A percentile compares a stretch with the other conserved stretches of the same genome.
These are phyloP conservation scores for Delphinus delphis DNA, from an alignment of 2,113 vertebrate genomes.

Conservation along the genomic window DNA sequence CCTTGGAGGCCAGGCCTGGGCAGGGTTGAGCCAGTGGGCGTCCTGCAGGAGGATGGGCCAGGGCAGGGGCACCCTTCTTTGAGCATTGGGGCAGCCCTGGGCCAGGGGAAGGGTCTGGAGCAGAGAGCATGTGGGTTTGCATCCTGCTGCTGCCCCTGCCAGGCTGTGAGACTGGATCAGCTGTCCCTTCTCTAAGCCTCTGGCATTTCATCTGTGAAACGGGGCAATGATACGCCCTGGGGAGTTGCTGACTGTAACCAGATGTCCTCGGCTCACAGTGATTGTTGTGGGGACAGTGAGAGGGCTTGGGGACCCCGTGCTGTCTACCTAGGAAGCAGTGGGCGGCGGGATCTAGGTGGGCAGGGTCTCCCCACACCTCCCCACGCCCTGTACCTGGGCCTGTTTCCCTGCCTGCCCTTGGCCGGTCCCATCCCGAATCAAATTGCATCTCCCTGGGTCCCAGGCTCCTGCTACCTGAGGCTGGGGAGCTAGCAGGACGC, in stretches of 20 bases:
- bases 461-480: not conserved
- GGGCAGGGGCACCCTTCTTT: not conserved
- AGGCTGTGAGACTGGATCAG: no score
- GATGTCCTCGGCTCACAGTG: not conserved
- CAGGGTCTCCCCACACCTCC: accelerated
- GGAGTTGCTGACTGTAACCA: not conserved
- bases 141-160: not conserved
- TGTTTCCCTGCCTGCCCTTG: not conserved
- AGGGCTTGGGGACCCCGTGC: not conserved
- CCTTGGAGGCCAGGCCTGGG: slow-evolving; percentile 31
- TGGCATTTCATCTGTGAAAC: not conserved
- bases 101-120: not conserved
- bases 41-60: not conserved
- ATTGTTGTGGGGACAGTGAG: no score
- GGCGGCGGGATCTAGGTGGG: not conserved
- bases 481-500: not conserved
- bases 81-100: accelerated
- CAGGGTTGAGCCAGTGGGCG: accelerated
- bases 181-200: no score
- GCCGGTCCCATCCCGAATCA: not conserved
- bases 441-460: accelerated
- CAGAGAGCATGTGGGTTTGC: not conserved
- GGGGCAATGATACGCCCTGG: accelerated
- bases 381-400: accelerated
- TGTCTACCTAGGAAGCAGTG: not conserved